Conservation (phyloP, 2,797 vertebrate genomes). For the Cyprinella venusta region DNA sequence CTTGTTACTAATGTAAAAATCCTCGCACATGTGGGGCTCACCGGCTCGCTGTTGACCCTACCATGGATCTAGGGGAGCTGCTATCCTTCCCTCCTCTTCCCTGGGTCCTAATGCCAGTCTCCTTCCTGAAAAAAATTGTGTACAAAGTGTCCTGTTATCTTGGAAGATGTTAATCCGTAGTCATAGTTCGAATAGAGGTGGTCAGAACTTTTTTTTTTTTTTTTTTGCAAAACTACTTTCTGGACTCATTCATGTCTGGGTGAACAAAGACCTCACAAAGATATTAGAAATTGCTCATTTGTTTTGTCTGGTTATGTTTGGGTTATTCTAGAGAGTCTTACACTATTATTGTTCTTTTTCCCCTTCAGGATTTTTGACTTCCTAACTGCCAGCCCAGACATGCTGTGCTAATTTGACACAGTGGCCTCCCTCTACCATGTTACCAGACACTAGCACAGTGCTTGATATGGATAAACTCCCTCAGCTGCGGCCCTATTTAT, state of each 20-base stretch:
- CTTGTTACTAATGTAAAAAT: conserved; percentile 93
- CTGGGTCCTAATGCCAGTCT: conserved; percentile 57
- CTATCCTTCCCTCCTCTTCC: conserved; percentile 50
- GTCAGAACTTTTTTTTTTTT: conserved; percentile 26
- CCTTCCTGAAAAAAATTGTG: conserved; percentile 39
- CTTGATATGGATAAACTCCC: conserved; percentile 57
- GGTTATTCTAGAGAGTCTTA: conserved; percentile 71
- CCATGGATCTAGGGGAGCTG: conserved; percentile 56
- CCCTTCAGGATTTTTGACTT: conserved; percentile 77
- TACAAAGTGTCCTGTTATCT: conserved; percentile 33
- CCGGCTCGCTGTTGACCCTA: conserved; percentile 63
- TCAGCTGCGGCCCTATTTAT: conserved; percentile 46
- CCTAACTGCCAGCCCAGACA: conserved; percentile 75
- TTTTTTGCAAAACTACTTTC: conserved; percentile 35
- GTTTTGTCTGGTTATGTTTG: conserved; percentile 66
- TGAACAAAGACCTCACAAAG: not conserved
- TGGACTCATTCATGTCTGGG: not conserved
- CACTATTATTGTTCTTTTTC: conserved; percentile 79
- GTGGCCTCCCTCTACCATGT: conserved; percentile 68
- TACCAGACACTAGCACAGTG: conserved; percentile 52
- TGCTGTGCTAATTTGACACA: conserved; percentile 74
- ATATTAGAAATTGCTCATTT: not conserved
- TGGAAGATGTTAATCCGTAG: conserved; percentile 23
- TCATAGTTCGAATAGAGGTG: conserved; percentile 26
- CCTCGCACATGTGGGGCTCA: conserved; percentile 56